Evolutionary conservation across 2,888 invertebrate species (phyloP).

Genomic region (Choreutis nemorana): DNA sequence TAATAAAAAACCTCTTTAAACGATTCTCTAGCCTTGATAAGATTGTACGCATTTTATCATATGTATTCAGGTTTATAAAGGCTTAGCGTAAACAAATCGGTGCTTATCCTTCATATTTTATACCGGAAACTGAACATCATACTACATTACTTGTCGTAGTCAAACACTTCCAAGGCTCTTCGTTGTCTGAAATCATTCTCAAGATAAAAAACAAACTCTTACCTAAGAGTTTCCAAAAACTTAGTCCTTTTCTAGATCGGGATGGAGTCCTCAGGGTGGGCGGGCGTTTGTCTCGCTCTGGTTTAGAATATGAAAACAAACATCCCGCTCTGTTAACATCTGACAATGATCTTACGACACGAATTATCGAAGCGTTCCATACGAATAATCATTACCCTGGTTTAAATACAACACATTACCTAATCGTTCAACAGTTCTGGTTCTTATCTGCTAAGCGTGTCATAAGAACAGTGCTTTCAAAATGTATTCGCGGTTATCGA

Average conservation of each 20-base stretch:
- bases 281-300: not conserved
- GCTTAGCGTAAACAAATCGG: not conserved
- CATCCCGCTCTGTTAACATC: not conserved
- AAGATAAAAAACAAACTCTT: not conserved
- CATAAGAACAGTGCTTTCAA: not conserved
- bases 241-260: not conserved
- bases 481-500: not conserved
- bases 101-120: not conserved
- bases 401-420: not conserved
- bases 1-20: not conserved
- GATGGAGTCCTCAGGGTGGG: not conserved
- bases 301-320: not conserved
- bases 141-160: not conserved
- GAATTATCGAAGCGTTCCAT: not conserved
- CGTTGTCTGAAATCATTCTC: not conserved
- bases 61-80: not conserved
- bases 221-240: not conserved
- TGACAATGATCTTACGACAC: not conserved
- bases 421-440: not conserved
- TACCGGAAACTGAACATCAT: not conserved
- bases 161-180: not conserved
- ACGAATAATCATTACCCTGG: not conserved
- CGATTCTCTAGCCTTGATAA: not conserved
- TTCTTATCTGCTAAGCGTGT: not conserved
- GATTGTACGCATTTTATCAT: not conserved